phyloP scores from a whole-genome alignment of 1,140 invertebrate genomes.

The Bombus ignitus region DNA sequence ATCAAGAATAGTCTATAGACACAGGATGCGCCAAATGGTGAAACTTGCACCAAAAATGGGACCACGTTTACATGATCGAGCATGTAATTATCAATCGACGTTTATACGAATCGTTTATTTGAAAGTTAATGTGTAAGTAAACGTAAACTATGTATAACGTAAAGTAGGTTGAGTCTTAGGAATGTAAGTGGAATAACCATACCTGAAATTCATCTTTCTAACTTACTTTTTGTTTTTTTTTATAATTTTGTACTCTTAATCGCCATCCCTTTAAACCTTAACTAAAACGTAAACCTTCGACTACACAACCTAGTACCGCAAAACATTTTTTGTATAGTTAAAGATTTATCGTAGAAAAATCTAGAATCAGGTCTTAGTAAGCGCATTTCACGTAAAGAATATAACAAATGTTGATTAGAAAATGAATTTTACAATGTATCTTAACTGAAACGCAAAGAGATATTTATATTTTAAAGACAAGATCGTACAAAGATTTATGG shows the following conservation, averaged over 20 bases:
- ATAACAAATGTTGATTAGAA: too few relatives aligned
- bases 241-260: too few relatives aligned
- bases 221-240: not conserved
- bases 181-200: not conserved
- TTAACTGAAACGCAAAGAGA: too few relatives aligned
- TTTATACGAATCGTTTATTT: not conserved
- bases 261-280: too few relatives aligned
- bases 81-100: not conserved
- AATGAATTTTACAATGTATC: too few relatives aligned
- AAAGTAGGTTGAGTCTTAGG: not conserved
- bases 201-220: not conserved
- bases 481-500: not conserved
- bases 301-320: too few relatives aligned
- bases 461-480: too few relatives aligned
- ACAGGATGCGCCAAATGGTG: not conserved
- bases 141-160: not conserved
- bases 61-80: not conserved
- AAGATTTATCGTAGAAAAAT: too few relatives aligned
- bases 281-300: too few relatives aligned
- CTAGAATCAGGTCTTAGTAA: too few relatives aligned
- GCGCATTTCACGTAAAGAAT: too few relatives aligned
- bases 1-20: conserved; percentile 9
- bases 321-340: not conserved
- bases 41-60: conserved; percentile 22
- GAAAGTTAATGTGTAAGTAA: not conserved